phyloP scores from a whole-genome alignment of 2,797 vertebrate genomes.

The Lemur catta region DNA sequence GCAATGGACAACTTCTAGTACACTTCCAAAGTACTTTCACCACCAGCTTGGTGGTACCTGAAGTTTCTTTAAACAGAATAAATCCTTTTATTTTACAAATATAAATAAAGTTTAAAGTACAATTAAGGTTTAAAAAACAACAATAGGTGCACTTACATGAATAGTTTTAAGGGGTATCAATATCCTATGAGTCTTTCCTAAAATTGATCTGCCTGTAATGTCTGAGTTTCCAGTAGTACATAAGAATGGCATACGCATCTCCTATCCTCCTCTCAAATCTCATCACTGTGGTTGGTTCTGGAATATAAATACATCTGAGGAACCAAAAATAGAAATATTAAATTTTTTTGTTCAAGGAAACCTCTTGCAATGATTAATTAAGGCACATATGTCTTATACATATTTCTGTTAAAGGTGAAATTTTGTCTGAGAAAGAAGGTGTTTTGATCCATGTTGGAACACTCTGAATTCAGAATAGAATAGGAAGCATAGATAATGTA shows the following conservation, averaged over 20 bases:
- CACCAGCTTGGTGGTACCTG: background rate
- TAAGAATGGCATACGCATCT: background rate
- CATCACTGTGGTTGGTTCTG: background rate
- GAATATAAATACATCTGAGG: background rate
- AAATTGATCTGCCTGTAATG: background rate
- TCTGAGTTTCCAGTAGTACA: background rate
- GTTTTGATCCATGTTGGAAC: background rate
- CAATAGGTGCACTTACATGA: background rate
- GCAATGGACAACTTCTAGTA: background rate
- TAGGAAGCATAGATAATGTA: background rate
- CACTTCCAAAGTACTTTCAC: background rate
- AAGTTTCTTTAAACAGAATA: constrained; percentile 10
- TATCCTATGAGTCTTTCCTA: background rate
- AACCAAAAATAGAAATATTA: background rate
- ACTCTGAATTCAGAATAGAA: background rate
- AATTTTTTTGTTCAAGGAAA: background rate
- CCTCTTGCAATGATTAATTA: background rate
- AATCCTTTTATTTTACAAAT: background rate
- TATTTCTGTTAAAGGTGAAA: background rate
- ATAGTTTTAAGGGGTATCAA: background rate
- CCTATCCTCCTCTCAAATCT: background rate
- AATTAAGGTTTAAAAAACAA: background rate
- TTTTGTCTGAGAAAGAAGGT: background rate
- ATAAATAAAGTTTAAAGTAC: background rate
- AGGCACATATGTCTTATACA: background rate